Percentiles rank a stretch among this genome's conserved stretches.
phyloP scores from a whole-genome alignment of 2,888 invertebrate species.

The Lobophora halterata region DNA sequence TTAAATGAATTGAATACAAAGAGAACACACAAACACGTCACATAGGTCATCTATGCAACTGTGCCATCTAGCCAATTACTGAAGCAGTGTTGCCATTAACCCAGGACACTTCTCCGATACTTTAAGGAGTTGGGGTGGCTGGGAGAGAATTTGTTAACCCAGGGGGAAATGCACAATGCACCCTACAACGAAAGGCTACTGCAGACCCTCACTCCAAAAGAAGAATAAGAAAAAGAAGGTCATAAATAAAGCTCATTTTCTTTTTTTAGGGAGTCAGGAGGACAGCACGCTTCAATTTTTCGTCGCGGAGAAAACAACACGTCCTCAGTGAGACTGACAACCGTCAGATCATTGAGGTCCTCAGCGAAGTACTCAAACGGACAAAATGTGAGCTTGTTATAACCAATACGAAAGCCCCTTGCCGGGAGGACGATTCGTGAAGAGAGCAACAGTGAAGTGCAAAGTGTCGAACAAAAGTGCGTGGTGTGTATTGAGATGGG shows the following conservation, averaged over 20 bases:
- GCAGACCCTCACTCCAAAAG: too few relatives aligned
- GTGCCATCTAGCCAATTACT: too few relatives aligned
- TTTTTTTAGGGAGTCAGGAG: slow-evolving; percentile 64
- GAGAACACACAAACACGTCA: too few relatives aligned
- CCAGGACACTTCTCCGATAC: too few relatives aligned
- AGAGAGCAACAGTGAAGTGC: slow-evolving; percentile 31
- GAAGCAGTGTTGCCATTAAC: too few relatives aligned
- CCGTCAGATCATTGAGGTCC: slow-evolving; percentile 61
- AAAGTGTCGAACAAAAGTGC: slow-evolving; percentile 39
- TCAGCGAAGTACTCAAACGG: slow-evolving; percentile 68
- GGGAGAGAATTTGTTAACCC: too few relatives aligned
- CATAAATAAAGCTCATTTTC: neutral
- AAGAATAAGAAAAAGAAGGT: neutral
- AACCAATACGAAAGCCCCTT: slow-evolving; percentile 43
- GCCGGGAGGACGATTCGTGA: slow-evolving; percentile 33
- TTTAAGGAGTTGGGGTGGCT: too few relatives aligned
- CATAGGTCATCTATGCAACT: too few relatives aligned
- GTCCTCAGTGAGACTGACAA: slow-evolving; percentile 65
- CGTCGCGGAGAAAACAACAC: slow-evolving; percentile 68
- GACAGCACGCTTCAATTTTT: slow-evolving; percentile 62
- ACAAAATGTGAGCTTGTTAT: slow-evolving; percentile 64
- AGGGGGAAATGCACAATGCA: too few relatives aligned
- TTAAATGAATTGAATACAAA: too few relatives aligned
- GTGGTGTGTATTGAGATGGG: slow-evolving; percentile 45
- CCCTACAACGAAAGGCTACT: too few relatives aligned